These are phyloP conservation scores for Drosophila subpulchrella DNA, from an alignment of 1,140 invertebrate species.

Conservation along the genomic window DNA sequence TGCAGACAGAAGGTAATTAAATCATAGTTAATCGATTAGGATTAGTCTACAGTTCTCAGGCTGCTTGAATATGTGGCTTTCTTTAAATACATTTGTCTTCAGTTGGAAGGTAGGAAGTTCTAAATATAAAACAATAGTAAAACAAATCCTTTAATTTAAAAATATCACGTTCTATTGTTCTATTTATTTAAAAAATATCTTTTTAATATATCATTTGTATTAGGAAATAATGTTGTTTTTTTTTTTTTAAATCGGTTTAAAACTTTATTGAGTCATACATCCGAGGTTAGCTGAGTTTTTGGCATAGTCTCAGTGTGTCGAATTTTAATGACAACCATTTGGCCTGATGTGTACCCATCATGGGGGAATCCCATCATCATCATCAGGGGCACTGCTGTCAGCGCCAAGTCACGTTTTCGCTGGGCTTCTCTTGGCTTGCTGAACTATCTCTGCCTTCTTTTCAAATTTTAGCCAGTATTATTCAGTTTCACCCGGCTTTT, in stretches of 20 bases:
- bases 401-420: slow-evolving; percentile 58
- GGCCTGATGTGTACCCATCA: slow-evolving; percentile 50
- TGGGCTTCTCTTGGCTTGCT: slow-evolving; percentile 49
- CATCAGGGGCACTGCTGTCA: slow-evolving; percentile 16
- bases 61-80: neutral
- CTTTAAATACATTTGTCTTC: neutral
- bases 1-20: slow-evolving; percentile 13
- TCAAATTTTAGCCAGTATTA: neutral
- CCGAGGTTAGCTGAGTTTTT: slow-evolving; percentile 6
- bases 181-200: too few relatives aligned
- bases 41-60: neutral
- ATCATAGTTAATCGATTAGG: neutral
- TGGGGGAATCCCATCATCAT: slow-evolving; percentile 28
- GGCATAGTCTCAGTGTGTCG: slow-evolving; percentile 15
- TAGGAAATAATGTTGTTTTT: too few relatives aligned
- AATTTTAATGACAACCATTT: slow-evolving; percentile 63
- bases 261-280: neutral
- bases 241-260: too few relatives aligned
- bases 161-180: too few relatives aligned
- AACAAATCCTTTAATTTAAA: too few relatives aligned
- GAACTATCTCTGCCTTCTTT: slow-evolving; percentile 1
- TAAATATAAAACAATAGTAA: too few relatives aligned
- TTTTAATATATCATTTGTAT: too few relatives aligned
- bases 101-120: too few relatives aligned
- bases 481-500: neutral